phyloP scores from a whole-genome alignment of 2,113 vertebrate species.

The Chionodraco myersi region DNA sequence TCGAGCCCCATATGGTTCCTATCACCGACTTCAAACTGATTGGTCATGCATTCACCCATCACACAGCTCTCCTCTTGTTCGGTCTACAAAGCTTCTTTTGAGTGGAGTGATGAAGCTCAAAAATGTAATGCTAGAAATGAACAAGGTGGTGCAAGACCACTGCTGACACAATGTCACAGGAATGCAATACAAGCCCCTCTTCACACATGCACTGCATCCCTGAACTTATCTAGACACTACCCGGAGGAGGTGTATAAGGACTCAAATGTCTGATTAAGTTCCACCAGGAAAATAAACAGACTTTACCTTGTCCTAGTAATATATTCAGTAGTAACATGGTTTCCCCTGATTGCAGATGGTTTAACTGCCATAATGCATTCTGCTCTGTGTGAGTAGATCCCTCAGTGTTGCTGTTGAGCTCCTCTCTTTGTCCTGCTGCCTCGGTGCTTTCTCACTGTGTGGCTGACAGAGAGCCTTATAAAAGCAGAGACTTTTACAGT shows the following conservation, averaged over 20 bases:
- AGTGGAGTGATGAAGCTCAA: not conserved
- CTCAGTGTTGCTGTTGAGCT: conserved; percentile 16
- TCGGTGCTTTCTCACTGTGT: conserved; percentile 27
- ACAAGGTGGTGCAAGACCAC: conserved; percentile 18
- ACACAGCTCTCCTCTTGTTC: conserved; percentile 17
- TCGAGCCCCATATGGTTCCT: conserved; percentile 26
- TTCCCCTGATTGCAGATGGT: conserved; percentile 25
- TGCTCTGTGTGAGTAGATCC: conserved; percentile 24
- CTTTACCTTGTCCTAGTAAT: too few species aligned
- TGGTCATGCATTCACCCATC: conserved; percentile 10
- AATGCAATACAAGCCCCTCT: not conserved
- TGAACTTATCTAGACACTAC: too few species aligned
- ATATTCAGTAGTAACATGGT: conserved; percentile 5
- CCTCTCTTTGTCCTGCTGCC: conserved; percentile 36
- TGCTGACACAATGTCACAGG: conserved; percentile 12
- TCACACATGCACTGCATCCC: too few species aligned
- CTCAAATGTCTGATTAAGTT: too few species aligned
- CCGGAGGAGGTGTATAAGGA: too few species aligned
- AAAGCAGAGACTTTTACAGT: conserved; percentile 68
- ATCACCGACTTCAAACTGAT: conserved; percentile 40
- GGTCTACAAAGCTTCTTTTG: not conserved
- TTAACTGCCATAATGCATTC: not conserved
- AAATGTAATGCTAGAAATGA: conserved; percentile 38
- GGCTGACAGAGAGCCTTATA: conserved; percentile 57
- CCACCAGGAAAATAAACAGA: too few species aligned